Evolutionary conservation across 2,113 vertebrate species (phyloP).

Genomic region (mouse (Mus musculus)): DNA sequence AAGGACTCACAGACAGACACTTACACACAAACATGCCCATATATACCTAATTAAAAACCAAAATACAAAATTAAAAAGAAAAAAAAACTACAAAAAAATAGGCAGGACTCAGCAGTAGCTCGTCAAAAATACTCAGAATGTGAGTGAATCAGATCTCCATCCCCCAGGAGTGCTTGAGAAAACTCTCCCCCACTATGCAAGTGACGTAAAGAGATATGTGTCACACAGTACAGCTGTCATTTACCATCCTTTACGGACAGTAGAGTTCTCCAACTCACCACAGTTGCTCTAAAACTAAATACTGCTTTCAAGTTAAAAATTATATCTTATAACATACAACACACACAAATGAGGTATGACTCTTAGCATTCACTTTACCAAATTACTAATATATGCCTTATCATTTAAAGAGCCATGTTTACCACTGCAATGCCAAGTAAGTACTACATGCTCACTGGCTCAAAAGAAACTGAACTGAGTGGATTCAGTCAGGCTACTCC

Average conservation of each 20-base stretch:
- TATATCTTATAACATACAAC: background rate
- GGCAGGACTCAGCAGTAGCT: background rate
- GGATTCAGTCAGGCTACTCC: background rate
- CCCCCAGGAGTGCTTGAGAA: background rate
- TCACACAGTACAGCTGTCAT: background rate
- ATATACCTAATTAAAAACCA: background rate
- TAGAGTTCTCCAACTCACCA: conserved; percentile 43
- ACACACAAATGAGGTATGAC: background rate
- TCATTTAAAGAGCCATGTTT: conserved; percentile 5
- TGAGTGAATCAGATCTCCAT: conserved; percentile 11
- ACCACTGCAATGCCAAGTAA: conserved; percentile 37
- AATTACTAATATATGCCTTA: conserved; percentile 29
- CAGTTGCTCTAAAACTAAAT: conserved; percentile 29
- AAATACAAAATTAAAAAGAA: background rate
- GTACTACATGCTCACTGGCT: background rate
- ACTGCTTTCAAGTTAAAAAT: conserved; percentile 38
- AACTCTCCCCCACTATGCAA: background rate
- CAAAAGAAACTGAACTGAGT: background rate
- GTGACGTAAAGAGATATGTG: background rate
- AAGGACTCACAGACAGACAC: too few relatives aligned
- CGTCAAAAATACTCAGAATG: background rate
- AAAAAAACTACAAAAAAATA: background rate
- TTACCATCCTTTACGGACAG: background rate
- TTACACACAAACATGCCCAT: background rate
- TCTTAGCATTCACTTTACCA: conserved; percentile 18